Percentiles rank a stretch among this genome's conserved stretches.
Evolutionary conservation across 2,797 vertebrate genomes (phyloP).

Genomic region (Botia almorhae): DNA sequence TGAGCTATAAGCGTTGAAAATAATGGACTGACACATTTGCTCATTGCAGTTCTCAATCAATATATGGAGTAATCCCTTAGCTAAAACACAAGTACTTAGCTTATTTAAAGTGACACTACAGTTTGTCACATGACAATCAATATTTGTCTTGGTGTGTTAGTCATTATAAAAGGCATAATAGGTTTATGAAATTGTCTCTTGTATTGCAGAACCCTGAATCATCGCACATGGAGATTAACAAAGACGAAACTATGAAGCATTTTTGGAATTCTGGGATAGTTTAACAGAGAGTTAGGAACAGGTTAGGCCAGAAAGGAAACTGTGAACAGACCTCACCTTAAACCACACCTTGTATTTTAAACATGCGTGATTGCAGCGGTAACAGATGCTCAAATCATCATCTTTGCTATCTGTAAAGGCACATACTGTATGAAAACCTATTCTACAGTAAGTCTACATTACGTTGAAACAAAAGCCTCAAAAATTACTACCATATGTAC

Average conservation of each 20-base stretch:
- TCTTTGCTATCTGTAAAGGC: not conserved
- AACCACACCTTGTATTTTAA: constrained; percentile 54
- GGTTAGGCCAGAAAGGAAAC: constrained; percentile 64
- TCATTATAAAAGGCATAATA: not conserved
- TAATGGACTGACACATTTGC: not conserved
- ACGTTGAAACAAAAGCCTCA: not conserved
- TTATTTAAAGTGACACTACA: not conserved
- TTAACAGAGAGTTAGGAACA: constrained; percentile 61
- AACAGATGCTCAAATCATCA: not conserved
- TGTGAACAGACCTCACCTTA: constrained; percentile 58
- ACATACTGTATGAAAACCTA: not conserved
- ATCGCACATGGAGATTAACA: not conserved
- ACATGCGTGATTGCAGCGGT: not conserved
- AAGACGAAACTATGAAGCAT: constrained; percentile 59
- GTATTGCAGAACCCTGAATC: not conserved
- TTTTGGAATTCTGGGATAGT: constrained; percentile 49
- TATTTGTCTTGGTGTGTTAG: not conserved
- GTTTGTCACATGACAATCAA: not conserved
- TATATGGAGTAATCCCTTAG: not conserved
- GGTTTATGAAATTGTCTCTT: not conserved
- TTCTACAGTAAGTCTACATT: not conserved
- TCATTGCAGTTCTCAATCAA: not conserved
- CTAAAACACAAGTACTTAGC: not conserved
- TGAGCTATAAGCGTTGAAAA: not conserved
- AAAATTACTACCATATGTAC: not conserved